phyloP scores from a whole-genome alignment of 2,797 vertebrate species.

The Eremophila alpestris region DNA sequence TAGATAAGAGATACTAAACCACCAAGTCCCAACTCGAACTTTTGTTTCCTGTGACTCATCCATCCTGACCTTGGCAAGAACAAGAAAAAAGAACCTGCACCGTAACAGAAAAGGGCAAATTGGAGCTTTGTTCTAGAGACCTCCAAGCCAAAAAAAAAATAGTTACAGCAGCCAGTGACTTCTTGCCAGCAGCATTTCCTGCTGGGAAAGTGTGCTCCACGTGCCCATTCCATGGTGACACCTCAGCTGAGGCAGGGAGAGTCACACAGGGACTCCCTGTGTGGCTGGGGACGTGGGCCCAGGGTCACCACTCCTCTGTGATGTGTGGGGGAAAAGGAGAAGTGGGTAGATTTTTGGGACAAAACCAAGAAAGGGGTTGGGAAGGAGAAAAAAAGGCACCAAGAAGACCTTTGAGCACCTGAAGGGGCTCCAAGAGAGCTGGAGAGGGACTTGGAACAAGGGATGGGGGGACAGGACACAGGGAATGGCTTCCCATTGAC shows the following conservation, averaged over 20 bases:
- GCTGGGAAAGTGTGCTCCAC: fast-evolving
- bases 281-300: fast-evolving
- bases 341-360: fast-evolving
- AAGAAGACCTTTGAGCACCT: neutral
- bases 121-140: fast-evolving
- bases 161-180: neutral
- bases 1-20: no score
- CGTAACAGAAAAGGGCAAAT: neutral
- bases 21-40: no score
- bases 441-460: neutral
- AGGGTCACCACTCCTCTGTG: neutral
- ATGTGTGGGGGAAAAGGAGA: fast-evolving
- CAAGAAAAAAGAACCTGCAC: no score
- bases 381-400: neutral
- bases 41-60: no score
- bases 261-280: fast-evolving
- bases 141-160: neutral
- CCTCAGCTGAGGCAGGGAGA: neutral
- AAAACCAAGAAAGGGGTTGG: neutral
- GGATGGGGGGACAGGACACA: neutral
- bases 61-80: no score
- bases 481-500: neutral
- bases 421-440: neutral
- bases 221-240: fast-evolving
- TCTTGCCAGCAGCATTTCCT: neutral